Conservation (phyloP, 2,888 invertebrate species). For the Dynastes grantii region DNA sequence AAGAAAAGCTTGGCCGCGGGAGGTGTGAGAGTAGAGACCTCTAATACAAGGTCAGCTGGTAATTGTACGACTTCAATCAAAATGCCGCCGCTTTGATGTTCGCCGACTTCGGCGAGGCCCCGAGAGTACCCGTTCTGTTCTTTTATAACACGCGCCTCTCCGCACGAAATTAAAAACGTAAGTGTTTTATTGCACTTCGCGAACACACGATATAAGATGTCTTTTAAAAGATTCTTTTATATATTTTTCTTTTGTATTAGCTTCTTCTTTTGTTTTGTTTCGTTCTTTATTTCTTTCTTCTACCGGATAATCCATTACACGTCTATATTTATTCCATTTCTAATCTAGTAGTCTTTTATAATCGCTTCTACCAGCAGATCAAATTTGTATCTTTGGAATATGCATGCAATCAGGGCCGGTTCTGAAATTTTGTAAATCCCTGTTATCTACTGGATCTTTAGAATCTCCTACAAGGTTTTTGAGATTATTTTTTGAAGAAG, state of each 20-base stretch:
- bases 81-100: constrained; percentile 61
- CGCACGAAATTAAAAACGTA: constrained; percentile 48
- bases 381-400: too few relatives aligned
- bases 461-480: too few relatives aligned
- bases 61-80: constrained; percentile 62
- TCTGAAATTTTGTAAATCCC: too few relatives aligned
- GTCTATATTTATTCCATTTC: too few relatives aligned
- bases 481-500: too few relatives aligned
- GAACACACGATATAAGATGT: constrained; percentile 15
- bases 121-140: constrained; percentile 40
- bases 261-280: background rate
- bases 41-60: constrained; percentile 62
- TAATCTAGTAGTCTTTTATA: too few relatives aligned
- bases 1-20: constrained; percentile 56
- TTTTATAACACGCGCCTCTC: constrained; percentile 48
- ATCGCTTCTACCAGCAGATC: too few relatives aligned
- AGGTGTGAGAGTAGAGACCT: constrained; percentile 60
- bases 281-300: background rate
- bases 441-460: too few relatives aligned
- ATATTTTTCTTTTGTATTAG: constrained; percentile 18
- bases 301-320: background rate
- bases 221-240: constrained; percentile 29
- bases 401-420: too few relatives aligned
- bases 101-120: constrained; percentile 56
- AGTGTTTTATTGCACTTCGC: constrained; percentile 45